These are phyloP conservation scores for Phengaris arion DNA, from an alignment of 2,888 invertebrate genomes.

Conservation along the genomic window DNA sequence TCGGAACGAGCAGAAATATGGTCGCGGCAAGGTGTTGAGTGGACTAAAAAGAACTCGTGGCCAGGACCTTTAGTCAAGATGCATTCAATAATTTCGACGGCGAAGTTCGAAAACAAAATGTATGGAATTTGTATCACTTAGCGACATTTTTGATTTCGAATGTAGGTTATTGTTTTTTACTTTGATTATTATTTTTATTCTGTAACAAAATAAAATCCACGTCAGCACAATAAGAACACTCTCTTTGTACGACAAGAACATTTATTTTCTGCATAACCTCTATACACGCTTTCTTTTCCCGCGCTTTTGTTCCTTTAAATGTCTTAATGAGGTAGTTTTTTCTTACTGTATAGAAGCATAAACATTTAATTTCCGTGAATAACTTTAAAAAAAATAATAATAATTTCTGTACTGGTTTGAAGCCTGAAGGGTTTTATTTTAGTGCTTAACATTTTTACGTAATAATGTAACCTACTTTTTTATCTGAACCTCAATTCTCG, in stretches of 20 bases:
- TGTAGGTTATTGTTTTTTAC: no score
- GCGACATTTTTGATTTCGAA: no score
- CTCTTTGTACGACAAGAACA: slow-evolving; percentile 20
- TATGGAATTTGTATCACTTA: no score
- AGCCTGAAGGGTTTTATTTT: no score
- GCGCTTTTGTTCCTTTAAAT: slow-evolving; percentile 28
- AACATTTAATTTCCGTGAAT: background rate
- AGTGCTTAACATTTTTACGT: no score
- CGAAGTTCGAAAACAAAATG: no score
- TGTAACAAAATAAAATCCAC: slow-evolving; percentile 5
- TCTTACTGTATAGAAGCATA: background rate
- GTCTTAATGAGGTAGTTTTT: slow-evolving; percentile 25
- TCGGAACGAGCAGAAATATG: slow-evolving; percentile 47
- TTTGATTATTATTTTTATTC: background rate
- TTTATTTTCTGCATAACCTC: slow-evolving; percentile 14
- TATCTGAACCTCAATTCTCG: no score
- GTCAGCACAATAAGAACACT: background rate
- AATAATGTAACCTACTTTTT: no score
- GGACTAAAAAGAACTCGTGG: slow-evolving; percentile 34
- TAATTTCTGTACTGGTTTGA: background rate
- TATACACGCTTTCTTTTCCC: slow-evolving; percentile 23
- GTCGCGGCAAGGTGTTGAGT: slow-evolving; percentile 38
- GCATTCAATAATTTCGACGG: no score
- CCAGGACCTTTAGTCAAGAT: background rate
- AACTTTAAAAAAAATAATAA: background rate